Evolutionary conservation across 2,113 vertebrate species (phyloP), one percentile per base, ranked within the genome.

Genomic region (Pyxicephalus adspersus): DNA sequence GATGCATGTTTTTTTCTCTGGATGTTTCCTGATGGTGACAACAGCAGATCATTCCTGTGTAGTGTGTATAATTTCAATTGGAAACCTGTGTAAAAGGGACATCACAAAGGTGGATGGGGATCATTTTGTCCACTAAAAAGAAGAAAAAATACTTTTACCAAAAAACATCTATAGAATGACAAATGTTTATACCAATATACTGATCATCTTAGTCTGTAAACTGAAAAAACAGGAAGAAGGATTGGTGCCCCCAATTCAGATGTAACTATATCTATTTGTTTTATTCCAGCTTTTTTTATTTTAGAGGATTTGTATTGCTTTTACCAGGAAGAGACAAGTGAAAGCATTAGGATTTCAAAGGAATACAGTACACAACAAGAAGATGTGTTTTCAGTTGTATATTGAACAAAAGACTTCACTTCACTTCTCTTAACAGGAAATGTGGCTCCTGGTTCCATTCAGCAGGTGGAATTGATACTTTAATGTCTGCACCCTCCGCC

Each of bases 301-400:
- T 68, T 51, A 25, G 5, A 22, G 67, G 45, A 16, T 15, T 70
- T 45, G 9, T 54, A 38, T 38, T 16, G 45, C 17, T 8, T 15
- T 67, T 20, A 64, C 3, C 31, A 51, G 66, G 45, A 17, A 52
- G 25, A 54, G 25, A 55, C 1, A 11, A 29, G 17, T 28, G n/a
- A 6, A 29, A 20, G 38, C 67, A 54, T 71, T 71, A 54, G 23
- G 52, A 18, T 55, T 25, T 71, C 23, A 71, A 71, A 71, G 45
- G 67, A 54, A 29, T 71, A 29, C 20, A 71, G 50, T 54, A 52
- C 23, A 26, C 54, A 71, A 71, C 20, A 51, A 54, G 71, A 45
- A 54, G 29, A 58, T 34, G 29, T 57, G 26, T 58, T 74, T 34
- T 60, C 71, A 74, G 28, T 60, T 16, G 31, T 57, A 20, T 34